A percentile compares a stretch with the other conserved stretches of the same genome.
These are phyloP conservation scores for Pterostichus niger DNA, from an alignment of 2,888 invertebrate species.

Conservation along the genomic window DNA sequence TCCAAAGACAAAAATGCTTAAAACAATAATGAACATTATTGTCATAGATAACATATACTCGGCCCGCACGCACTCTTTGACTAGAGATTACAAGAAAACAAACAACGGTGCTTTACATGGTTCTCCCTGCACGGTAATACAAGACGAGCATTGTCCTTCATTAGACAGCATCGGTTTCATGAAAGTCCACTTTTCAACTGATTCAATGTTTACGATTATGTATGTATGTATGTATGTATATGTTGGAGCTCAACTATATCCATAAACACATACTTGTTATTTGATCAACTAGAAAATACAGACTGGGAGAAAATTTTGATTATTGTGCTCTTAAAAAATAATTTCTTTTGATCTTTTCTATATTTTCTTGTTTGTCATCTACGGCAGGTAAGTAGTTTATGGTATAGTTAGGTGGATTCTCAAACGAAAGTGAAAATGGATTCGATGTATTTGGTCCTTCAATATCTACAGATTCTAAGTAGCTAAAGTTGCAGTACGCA, in stretches of 20 bases:
- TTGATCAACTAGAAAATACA: conserved; percentile 36
- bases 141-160: conserved; percentile 45
- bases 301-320: conserved; percentile 40
- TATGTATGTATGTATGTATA: no score
- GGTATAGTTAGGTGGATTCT: conserved; percentile 1
- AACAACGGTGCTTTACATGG: conserved; percentile 57
- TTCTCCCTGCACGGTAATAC: conserved; percentile 58
- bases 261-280: not conserved
- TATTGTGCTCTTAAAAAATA: conserved; percentile 51
- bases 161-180: conserved; percentile 34
- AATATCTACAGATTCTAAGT: conserved; percentile 43
- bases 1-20: conserved; percentile 56
- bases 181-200: conserved; percentile 44
- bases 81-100: conserved; percentile 65
- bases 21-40: conserved; percentile 65
- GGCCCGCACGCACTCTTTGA: conserved; percentile 57
- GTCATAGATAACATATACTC: conserved; percentile 61
- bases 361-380: conserved; percentile 11
- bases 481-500: conserved; percentile 10
- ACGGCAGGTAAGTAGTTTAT: not conserved
- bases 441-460: conserved; percentile 66
- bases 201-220: conserved; percentile 28
- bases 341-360: conserved; percentile 49
- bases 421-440: conserved; percentile 12
- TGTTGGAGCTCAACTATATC: conserved; percentile 5